Base-by-base conservation (phyloP, 1,140 invertebrate species). In the Eumaeus atala region DNA sequence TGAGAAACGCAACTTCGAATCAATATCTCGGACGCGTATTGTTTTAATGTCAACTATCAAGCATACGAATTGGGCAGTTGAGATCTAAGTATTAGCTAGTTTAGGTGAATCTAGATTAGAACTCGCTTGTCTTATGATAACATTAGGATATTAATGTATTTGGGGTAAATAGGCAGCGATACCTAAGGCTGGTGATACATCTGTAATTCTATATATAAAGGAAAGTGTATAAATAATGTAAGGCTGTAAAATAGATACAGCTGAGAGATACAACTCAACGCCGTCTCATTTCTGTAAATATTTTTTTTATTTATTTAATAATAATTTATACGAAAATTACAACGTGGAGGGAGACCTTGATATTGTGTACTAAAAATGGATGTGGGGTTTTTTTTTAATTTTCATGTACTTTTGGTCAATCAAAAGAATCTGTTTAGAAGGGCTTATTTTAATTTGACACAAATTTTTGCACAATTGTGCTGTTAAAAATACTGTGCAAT, bases 131-230 rank as follows among this genome's bases (percentile, higher is more conserved):
- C 60, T 59, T 66, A 54, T 61, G 63, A 66, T 64, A 54, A 64
- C 64, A 53, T 59, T 71, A 74, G 64, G 61, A 52, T 63, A 36
- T 56, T 69, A 62, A 65, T 70, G 67, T 71, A 28, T 70, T 66
- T 72, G 72, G 66, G 63, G 63, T 67, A 74, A 64, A 67, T 70
- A 60, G 58, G 56, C 62, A 61, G 67, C 66, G 72, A 73, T 68
- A 62, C 66, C 66, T 73, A 83, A 83, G 79, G 79, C 77, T 83
- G 79, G 79, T 83, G 79, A 83, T 83, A 75, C 67, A 68, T 71
- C 67, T 77, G 73, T 66, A 59, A 70, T 70, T 72, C 67, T 73
- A 59, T 62, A 61, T 70, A 68, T 62, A 72, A 63, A 66, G 61
- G 60, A 65, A 70, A 71, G 69, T 70, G 59, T 70, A 70, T 68